phyloP scores from a whole-genome alignment of 2,888 invertebrate genomes.

The Amphipoea lucens region DNA sequence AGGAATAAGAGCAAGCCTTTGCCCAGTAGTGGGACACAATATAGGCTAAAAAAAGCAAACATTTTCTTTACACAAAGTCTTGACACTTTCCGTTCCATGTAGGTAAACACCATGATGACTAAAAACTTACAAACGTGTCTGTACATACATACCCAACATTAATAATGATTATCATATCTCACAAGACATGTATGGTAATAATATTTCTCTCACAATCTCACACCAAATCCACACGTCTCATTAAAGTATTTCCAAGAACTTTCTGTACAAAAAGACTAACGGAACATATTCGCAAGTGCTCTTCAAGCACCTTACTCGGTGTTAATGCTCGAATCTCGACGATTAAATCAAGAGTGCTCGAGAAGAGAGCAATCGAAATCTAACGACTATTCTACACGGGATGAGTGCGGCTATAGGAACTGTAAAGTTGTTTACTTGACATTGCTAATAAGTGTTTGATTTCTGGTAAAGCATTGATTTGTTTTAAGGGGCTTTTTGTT shows the following conservation, averaged over 20 bases:
- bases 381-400: constrained; percentile 54
- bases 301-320: constrained; percentile 66
- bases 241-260: constrained; percentile 59
- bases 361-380: constrained; percentile 68
- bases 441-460: constrained; percentile 53
- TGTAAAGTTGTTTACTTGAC: constrained; percentile 49
- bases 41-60: no score
- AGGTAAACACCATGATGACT: neutral
- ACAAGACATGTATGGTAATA: constrained; percentile 40
- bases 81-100: neutral
- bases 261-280: constrained; percentile 74
- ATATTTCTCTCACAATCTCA: constrained; percentile 49
- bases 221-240: constrained; percentile 56
- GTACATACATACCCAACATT: constrained; percentile 7
- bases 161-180: constrained; percentile 36
- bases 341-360: constrained; percentile 70
- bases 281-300: constrained; percentile 80
- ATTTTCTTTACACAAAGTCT: neutral
- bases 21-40: no score
- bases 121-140: constrained; percentile 1
- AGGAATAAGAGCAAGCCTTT: no score
- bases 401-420: constrained; percentile 38
- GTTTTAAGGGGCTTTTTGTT: neutral
- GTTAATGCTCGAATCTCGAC: constrained; percentile 75
- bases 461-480: constrained; percentile 24